Evolutionary conservation across 1,140 invertebrate genomes (phyloP), one percentile per base, ranked within the genome.

Genomic region (Cydia amplana): DNA sequence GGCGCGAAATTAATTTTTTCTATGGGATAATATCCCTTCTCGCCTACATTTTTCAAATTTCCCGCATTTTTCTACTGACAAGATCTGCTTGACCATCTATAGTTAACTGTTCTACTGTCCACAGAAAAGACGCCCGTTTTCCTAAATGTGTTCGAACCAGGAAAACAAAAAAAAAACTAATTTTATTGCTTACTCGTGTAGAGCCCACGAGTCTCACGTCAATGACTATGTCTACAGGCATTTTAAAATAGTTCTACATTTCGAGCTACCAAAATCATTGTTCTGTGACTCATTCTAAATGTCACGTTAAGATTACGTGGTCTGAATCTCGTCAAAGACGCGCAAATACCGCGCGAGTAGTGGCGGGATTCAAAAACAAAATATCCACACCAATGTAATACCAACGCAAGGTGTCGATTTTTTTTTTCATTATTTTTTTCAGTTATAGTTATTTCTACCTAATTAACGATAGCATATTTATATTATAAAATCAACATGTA

Each of bases 301-400:
- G 79, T 82, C 78, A 84, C 75, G 76, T 80, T 80, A 70, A 79
- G 75, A 75, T 75, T 78, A 81, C 83, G 81, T 83, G 79, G 55
- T 74, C 75, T 16, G 81, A 83, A 80, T 83, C 25, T 10, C 75
- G 75, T 73, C 32, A 67, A 77, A 81, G 43, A 76, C 72, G 67
- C 36, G 60, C 70, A 72, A 65, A 65, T 70, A 55, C 16, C 75
- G 64, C 75, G 64, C 76, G 77, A 72, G 75, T 32, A 64, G 80
- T 20, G 7, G 14, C 46, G 16, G 5, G 16, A 60, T 60, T 20
- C 6, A 23, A 23, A 60, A 60, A 60, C 20, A 60, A 60, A 20
- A 51, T 23, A 23, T 3, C 7, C 4, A 6, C 1, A 23, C 55
- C 10, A 10, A 60, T 60, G n/a, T 60, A 60, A 60, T 60, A 60